phyloP scores from a whole-genome alignment of 92 coral and sea anemone genomes.

The Ricordea florida region DNA sequence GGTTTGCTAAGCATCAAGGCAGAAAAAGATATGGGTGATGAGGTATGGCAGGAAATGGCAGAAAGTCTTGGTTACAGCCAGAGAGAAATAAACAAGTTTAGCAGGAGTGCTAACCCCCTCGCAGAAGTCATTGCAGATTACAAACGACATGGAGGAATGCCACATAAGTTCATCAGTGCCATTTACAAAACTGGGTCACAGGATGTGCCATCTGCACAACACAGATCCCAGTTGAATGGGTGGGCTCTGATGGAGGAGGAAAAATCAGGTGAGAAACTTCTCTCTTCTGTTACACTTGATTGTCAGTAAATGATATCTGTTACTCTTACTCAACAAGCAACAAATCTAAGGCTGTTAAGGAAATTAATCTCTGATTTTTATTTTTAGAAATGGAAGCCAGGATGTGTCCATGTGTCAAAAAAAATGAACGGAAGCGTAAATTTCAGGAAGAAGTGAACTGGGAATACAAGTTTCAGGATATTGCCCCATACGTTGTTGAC shows the following conservation, averaged over 20 bases:
- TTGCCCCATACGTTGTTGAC: slow-evolving; percentile 59
- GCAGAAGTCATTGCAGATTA: slow-evolving; percentile 81
- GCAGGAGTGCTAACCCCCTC: slow-evolving; percentile 65
- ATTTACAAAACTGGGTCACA: slow-evolving; percentile 80
- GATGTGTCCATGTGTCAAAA: slow-evolving; percentile 80
- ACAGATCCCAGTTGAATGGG: neutral
- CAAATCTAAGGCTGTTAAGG: no score
- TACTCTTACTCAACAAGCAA: no score
- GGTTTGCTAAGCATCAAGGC: slow-evolving; percentile 83
- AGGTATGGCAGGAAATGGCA: slow-evolving; percentile 94
- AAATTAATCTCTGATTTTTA: neutral
- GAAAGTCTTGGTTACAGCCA: slow-evolving; percentile 84
- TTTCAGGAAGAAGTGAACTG: slow-evolving; percentile 48
- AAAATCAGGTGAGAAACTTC: slow-evolving; percentile 3
- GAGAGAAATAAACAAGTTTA: slow-evolving; percentile 74
- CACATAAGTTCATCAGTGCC: slow-evolving; percentile 85
- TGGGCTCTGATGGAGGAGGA: slow-evolving; percentile 6
- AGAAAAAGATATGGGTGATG: slow-evolving; percentile 95
- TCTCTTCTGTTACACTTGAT: neutral
- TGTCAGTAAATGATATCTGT: neutral
- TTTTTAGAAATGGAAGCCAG: slow-evolving; percentile 21
- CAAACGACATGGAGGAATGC: slow-evolving; percentile 89
- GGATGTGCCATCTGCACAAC: neutral
- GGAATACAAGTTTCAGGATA: slow-evolving; percentile 77
- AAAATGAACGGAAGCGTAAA: slow-evolving; percentile 86